phyloP scores from a whole-genome alignment of 2,797 vertebrate genomes.

The Tangara arthus region DNA sequence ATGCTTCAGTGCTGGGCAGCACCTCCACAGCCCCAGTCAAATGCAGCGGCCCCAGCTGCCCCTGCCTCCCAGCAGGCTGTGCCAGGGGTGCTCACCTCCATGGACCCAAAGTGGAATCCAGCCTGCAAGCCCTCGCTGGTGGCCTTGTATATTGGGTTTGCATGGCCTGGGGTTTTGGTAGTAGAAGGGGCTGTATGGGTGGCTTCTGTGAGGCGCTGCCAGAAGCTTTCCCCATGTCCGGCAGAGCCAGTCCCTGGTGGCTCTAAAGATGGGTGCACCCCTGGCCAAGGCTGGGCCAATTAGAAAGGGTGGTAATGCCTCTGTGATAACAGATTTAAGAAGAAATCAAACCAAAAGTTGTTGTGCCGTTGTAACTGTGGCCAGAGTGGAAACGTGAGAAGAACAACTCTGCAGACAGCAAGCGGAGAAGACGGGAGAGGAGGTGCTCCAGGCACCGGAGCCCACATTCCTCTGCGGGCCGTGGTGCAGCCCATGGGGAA shows the following conservation, averaged over 20 bases:
- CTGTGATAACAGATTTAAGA: neutral
- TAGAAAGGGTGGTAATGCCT: too few relatives aligned
- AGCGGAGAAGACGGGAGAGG: neutral
- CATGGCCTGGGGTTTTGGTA: neutral
- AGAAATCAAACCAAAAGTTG: neutral
- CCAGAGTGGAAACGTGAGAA: neutral
- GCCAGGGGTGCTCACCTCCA: neutral
- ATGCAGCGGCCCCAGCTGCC: neutral
- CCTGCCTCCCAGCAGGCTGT: neutral
- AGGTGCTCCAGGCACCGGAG: rapidly evolving
- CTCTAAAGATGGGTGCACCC: rapidly evolving
- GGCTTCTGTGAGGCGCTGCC: neutral
- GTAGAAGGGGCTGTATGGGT: too few relatives aligned
- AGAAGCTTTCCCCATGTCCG: neutral
- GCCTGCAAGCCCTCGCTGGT: neutral
- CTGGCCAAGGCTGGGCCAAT: neutral
- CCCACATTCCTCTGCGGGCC: neutral
- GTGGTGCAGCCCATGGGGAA: rapidly evolving
- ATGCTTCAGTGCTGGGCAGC: neutral
- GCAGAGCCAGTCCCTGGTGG: neutral
- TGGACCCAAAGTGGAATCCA: rapidly evolving
- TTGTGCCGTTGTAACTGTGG: neutral
- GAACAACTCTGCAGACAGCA: neutral
- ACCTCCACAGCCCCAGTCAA: neutral
- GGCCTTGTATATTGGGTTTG: too few relatives aligned